phyloP scores from a whole-genome alignment of 2,888 invertebrate genomes.

The Junonia oenone region DNA sequence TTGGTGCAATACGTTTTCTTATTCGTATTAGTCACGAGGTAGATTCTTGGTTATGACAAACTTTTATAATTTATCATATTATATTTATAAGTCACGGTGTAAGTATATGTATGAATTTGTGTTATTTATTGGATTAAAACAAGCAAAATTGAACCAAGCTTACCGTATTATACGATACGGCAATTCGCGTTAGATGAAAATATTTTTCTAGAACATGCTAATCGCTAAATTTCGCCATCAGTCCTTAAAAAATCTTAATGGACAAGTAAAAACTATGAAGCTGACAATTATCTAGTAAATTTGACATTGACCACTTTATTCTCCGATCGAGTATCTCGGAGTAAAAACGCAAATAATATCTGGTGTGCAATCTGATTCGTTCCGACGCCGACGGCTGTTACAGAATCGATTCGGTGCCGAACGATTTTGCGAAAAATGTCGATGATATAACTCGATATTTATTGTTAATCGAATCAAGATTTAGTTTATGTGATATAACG shows the following conservation, averaged over 20 bases:
- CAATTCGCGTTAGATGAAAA: too few species aligned
- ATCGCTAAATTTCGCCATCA: not conserved
- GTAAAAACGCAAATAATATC: slow-evolving; percentile 32
- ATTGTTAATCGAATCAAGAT: slow-evolving; percentile 11
- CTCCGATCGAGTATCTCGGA: slow-evolving; percentile 27
- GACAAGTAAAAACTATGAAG: slow-evolving; percentile 15
- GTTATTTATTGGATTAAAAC: too few species aligned
- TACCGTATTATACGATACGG: too few species aligned
- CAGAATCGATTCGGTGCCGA: slow-evolving; percentile 30
- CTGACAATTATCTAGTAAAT: slow-evolving; percentile 33
- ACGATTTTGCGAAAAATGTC: slow-evolving; percentile 17
- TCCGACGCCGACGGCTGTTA: slow-evolving; percentile 36
- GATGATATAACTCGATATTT: slow-evolving; percentile 28
- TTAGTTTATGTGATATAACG: slow-evolving; percentile 6
- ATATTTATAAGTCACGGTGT: too few species aligned
- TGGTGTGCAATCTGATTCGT: slow-evolving; percentile 37
- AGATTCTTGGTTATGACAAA: too few species aligned
- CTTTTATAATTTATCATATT: too few species aligned
- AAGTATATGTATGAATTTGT: too few species aligned
- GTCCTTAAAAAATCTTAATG: slow-evolving; percentile 16
- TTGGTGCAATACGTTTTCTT: too few species aligned
- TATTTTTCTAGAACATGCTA: not conserved
- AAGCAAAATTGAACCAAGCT: too few species aligned
- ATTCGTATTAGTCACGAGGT: too few species aligned
- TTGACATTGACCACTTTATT: slow-evolving; percentile 40